These are phyloP conservation scores for Rhopalosiphum nymphaeae DNA, from an alignment of 2,888 invertebrate genomes.

Conservation along the genomic window DNA sequence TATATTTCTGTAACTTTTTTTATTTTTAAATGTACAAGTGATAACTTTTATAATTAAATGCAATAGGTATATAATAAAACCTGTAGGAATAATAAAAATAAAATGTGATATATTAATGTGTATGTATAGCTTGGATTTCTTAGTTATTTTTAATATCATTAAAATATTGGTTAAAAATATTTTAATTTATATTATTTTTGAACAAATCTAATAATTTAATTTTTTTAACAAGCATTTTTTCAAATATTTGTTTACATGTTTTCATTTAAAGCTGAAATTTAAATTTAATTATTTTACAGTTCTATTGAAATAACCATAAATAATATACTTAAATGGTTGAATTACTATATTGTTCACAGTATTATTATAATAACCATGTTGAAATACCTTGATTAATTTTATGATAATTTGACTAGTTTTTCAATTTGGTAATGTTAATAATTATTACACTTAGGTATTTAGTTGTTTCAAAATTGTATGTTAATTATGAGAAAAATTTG, in stretches of 20 bases:
- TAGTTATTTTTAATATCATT: conserved; percentile 21
- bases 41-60: conserved; percentile 1
- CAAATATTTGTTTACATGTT: neutral
- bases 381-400: neutral
- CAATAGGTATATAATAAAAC: neutral
- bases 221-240: neutral
- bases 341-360: neutral
- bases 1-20: conserved; percentile 37
- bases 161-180: conserved; percentile 5
- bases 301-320: neutral
- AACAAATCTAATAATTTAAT: neutral
- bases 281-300: neutral
- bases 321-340: neutral
- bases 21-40: neutral
- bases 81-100: neutral
- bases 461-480: neutral
- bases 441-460: neutral
- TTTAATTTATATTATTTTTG: neutral
- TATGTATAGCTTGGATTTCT: neutral
- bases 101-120: neutral
- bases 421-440: neutral
- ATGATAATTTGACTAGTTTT: neutral
- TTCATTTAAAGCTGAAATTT: neutral
- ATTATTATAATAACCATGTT: neutral
- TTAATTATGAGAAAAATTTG: neutral